These are phyloP conservation scores for Oasisia sp. DNA, from an alignment of 2,888 invertebrate species.

Conservation along the genomic window DNA sequence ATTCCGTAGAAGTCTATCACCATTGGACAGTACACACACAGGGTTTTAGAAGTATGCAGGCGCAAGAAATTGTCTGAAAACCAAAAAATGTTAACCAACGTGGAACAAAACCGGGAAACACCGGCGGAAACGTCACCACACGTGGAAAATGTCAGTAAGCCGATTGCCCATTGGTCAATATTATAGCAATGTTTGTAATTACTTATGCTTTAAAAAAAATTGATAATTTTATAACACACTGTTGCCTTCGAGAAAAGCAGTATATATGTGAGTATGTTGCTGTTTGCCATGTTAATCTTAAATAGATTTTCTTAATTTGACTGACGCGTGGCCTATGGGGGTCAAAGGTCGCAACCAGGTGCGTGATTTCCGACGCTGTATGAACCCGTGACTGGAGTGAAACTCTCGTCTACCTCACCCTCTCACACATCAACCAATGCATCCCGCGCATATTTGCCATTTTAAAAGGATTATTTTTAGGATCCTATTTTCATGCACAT, in stretches of 20 bases:
- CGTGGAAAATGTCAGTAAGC: background rate
- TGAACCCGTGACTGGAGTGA: too few species aligned
- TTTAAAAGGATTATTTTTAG: too few species aligned
- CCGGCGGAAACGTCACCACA: constrained; percentile 13
- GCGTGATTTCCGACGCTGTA: background rate
- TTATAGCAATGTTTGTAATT: background rate
- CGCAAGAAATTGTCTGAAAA: background rate
- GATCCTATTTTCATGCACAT: too few species aligned
- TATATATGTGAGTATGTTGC: background rate
- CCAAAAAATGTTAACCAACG: background rate
- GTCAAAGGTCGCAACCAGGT: constrained; percentile 14
- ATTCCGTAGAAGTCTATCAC: constrained; percentile 8
- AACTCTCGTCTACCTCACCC: too few species aligned
- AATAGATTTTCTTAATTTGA: background rate
- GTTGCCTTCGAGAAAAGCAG: background rate
- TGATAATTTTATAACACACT: background rate
- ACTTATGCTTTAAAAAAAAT: background rate
- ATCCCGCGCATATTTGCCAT: too few species aligned
- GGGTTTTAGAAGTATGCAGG: background rate
- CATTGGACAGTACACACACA: background rate
- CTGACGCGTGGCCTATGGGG: constrained; percentile 14
- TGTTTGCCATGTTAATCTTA: background rate
- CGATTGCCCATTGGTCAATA: background rate
- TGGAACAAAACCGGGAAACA: constrained; percentile 17
- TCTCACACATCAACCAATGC: too few species aligned